These are phyloP conservation scores for Megaceryle maxima DNA, from an alignment of 2,113 vertebrate species.

Conservation along the genomic window DNA sequence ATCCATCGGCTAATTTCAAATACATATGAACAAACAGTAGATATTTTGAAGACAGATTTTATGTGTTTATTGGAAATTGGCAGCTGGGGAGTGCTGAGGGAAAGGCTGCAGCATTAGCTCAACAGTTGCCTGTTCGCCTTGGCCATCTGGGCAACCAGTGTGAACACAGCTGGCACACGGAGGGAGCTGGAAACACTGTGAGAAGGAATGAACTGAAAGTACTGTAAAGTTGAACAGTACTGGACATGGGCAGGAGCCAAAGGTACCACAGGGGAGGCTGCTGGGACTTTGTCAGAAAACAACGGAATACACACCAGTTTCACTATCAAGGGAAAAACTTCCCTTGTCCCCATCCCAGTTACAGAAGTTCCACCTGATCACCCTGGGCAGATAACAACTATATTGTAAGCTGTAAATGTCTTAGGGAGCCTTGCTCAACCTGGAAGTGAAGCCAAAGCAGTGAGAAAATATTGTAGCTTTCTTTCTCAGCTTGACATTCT, in stretches of 20 bases:
- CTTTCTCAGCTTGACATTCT: neutral
- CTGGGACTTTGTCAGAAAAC: neutral
- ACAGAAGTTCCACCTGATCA: neutral
- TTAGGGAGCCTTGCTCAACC: neutral
- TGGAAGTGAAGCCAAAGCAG: neutral
- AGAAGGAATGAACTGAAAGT: neutral
- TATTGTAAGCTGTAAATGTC: neutral
- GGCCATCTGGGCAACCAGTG: neutral
- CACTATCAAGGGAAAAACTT: neutral
- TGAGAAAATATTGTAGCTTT: neutral
- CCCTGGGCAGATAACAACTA: accelerated
- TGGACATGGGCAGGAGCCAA: neutral
- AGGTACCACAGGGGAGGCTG: neutral
- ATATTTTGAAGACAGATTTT: neutral
- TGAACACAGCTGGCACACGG: neutral
- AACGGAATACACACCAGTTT: accelerated
- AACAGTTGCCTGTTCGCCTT: neutral
- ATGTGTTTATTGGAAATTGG: neutral
- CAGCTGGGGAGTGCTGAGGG: neutral
- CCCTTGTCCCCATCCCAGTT: neutral
- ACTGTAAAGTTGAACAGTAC: accelerated
- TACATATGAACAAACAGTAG: neutral
- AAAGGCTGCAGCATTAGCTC: neutral
- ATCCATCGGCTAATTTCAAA: neutral
- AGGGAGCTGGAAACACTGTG: neutral